Base-by-base conservation (phyloP, 1,140 invertebrate species). In the Oryctes rhinoceros region DNA sequence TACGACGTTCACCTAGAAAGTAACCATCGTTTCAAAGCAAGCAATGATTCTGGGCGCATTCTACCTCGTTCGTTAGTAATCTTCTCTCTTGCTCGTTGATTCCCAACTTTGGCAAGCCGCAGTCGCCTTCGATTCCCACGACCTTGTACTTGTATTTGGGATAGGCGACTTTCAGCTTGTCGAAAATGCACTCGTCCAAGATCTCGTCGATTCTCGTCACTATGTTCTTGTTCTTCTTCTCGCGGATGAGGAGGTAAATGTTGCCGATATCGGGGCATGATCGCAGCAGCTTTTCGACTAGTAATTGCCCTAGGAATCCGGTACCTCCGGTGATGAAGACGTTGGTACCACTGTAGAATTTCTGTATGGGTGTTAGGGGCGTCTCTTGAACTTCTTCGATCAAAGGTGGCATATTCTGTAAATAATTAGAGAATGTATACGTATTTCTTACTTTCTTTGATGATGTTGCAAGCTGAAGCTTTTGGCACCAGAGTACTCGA, bases 201-300 rank as follows among this genome's bases (percentile, higher is more conserved):
- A 94, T 86, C 81, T 91, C 90, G 18, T 94, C 91, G 0, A 94
- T 86, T 77, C 94, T 89, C 20, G 89, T 87, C 20, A 88, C 85
- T 6, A 92, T 89, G 83, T 92, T 91, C 85, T 94, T 92, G n/a
- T 92, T 93, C 84, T 94, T 94, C 88, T 96, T 97, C 20, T 90
- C 89, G 82, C 96, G 88, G 53, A 97, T 91, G 62, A 97, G 88
- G 35, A 96, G 88, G 86, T 94, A 97, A 81, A 97, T 91, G 39
- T 90, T 91, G 53, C 91, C 91, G 44, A 97, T 83, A 80, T 93
- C 92, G 13, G 91, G 90, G 87, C 96, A 97, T 35, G 92, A 92
- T 78, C 95, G 90, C 30, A 97, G 87, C 67, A 97, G 86, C 87
- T 97, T 97, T 88, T 96, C 95, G 48, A 97, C 92, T 37, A 96